Base-by-base conservation (phyloP, 2,113 vertebrate species). In the Tautogolabrus adspersus region DNA sequence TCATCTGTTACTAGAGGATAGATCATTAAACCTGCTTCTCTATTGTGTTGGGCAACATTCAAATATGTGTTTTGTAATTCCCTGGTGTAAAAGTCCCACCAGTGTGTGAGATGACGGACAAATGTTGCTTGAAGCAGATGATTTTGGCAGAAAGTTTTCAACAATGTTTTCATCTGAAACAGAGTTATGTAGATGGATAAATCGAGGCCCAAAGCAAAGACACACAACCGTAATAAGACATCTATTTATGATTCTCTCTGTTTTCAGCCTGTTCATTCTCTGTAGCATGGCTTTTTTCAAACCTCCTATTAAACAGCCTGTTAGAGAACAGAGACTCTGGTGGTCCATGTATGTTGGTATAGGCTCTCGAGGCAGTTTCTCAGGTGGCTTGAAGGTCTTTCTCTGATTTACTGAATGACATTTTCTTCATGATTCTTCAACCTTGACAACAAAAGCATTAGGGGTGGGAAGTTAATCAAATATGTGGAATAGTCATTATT, bases 1-100 rank as follows among this genome's bases (percentile, higher is more conserved):
- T 60, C 47, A 87, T 82, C 78, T 85, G 76, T 78, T 82, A 83
- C 26, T 10, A 12, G 38, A 63, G 42, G 54, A 55, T 18, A 57
- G 56, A 71, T 69, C 51, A 61, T 75, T 77, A 19, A 69, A 68
- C 15, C 40, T 34, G 26, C 54, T 42, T 62, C 38, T 40, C 6
- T 72, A 6, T 26, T 40, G 56, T 56, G 64, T 80, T 77, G 76
- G 47, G 34, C 58, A 66, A 75, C 54, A 57, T 55, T 73, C 19
- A 47, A 13, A 38, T 3, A 58, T 56, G 30, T 63, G 26, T 30
- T 82, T n/a, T 47, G 16, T 55, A 30, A 70, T 51, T 46, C 66
- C 56, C 44, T 21, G 42, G 5, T 81, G 79, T 64, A 23, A 59
- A 76, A 52, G 55, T 13, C 42, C 40, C 34, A 23, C 8, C 4